These are phyloP conservation scores for Zenarchopterus dispar DNA, from an alignment of 2,797 vertebrate species.

Conservation along the genomic window DNA sequence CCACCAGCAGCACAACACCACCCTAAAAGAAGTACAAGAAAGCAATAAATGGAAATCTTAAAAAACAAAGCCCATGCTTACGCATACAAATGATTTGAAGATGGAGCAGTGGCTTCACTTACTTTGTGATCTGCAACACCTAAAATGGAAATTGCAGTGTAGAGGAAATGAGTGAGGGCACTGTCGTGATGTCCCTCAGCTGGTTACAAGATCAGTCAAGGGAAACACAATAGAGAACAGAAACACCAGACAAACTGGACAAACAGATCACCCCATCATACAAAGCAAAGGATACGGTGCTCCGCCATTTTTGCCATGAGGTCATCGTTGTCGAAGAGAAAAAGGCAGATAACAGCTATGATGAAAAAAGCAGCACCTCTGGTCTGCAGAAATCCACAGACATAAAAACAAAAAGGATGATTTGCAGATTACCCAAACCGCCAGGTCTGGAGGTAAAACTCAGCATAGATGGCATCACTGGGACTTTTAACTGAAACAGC, in stretches of 20 bases:
- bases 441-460: too few relatives aligned
- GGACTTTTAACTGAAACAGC: too few relatives aligned
- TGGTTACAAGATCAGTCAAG: slow-evolving; percentile 71
- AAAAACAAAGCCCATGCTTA: background rate
- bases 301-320: slow-evolving; percentile 99
- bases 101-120: slow-evolving; percentile 26
- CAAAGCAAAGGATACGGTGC: slow-evolving; percentile 94
- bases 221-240: slow-evolving; percentile 1
- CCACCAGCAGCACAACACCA: slow-evolving; percentile 93
- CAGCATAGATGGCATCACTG: too few relatives aligned
- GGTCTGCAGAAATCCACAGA: slow-evolving; percentile 79
- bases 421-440: too few relatives aligned
- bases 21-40: slow-evolving; percentile 79
- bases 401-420: background rate
- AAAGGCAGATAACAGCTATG: slow-evolving; percentile 93
- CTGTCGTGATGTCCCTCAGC: slow-evolving; percentile 98
- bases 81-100: background rate
- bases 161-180: slow-evolving; percentile 93
- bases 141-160: slow-evolving; percentile 92
- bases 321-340: slow-evolving; percentile 98
- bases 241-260: background rate
- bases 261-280: accelerated
- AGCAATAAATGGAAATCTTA: too few relatives aligned
- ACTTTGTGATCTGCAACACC: slow-evolving; percentile 98
- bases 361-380: slow-evolving; percentile 96